Conservation (phyloP, 2,888 invertebrate species). For the Pterostichus madidus region DNA sequence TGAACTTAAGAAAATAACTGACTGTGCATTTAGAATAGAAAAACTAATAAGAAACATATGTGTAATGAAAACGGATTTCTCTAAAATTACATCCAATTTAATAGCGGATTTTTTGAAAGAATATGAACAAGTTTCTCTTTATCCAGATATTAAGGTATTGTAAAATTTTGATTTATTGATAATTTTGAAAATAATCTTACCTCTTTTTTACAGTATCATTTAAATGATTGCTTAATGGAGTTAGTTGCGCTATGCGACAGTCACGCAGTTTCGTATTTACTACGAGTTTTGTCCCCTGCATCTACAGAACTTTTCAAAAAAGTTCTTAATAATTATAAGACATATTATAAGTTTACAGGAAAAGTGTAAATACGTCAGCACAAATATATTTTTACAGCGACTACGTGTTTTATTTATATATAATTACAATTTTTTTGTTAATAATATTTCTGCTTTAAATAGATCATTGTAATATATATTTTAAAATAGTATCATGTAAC, state of each 20-base stretch:
- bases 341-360: slow-evolving; percentile 78
- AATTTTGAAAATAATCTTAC: slow-evolving; percentile 39
- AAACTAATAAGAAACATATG: slow-evolving; percentile 75
- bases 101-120: slow-evolving; percentile 77
- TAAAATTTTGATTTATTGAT: not conserved
- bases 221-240: slow-evolving; percentile 77
- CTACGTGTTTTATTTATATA: slow-evolving; percentile 1
- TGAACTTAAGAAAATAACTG: slow-evolving; percentile 69
- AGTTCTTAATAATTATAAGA: slow-evolving; percentile 77
- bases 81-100: slow-evolving; percentile 77
- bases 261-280: slow-evolving; percentile 76
- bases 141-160: slow-evolving; percentile 77
- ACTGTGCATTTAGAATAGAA: slow-evolving; percentile 76
- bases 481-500: slow-evolving; percentile 32
- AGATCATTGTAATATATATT: not conserved
- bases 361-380: slow-evolving; percentile 74
- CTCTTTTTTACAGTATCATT: slow-evolving; percentile 75
- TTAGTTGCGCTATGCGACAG: slow-evolving; percentile 77
- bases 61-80: slow-evolving; percentile 75
- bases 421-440: not conserved
- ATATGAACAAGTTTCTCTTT: slow-evolving; percentile 76
- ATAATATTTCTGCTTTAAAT: no score
- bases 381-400: slow-evolving; percentile 9
- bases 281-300: slow-evolving; percentile 76
- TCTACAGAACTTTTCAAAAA: slow-evolving; percentile 78